Conservation (phyloP, 2,113 vertebrate species). For the Anthoscopus minutus region DNA sequence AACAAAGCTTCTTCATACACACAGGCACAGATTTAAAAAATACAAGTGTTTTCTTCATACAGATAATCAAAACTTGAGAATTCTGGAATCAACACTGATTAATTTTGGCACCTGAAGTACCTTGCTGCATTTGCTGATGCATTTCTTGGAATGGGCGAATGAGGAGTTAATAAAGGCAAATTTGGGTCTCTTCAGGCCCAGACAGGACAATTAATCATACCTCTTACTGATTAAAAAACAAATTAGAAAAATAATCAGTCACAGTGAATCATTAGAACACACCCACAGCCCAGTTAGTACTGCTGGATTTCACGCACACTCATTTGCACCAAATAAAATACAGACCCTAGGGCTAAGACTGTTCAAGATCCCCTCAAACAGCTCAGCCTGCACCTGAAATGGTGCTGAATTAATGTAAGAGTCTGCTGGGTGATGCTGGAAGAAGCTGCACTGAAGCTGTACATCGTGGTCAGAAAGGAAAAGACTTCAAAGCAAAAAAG, state of each 20-base stretch:
- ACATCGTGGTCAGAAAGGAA: background rate
- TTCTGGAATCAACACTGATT: background rate
- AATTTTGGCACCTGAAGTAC: background rate
- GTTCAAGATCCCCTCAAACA: background rate
- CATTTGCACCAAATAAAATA: background rate
- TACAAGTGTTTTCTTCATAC: background rate
- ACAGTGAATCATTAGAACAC: background rate
- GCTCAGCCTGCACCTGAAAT: background rate
- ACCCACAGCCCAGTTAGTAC: background rate
- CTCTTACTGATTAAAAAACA: background rate
- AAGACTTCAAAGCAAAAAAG: background rate
- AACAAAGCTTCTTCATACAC: background rate
- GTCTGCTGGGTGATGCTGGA: background rate
- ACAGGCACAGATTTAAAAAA: background rate
- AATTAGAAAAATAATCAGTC: background rate
- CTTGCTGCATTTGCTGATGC: background rate
- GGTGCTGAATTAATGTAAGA: background rate
- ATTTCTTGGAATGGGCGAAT: background rate
- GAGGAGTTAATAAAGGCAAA: constrained; percentile 23
- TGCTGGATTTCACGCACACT: background rate
- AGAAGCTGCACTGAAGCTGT: background rate
- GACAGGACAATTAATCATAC: background rate
- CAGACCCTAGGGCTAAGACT: background rate
- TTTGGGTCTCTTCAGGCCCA: background rate
- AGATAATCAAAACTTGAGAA: background rate